Conservation (phyloP, 2,797 vertebrate species). For the Sebastes cheni region DNA sequence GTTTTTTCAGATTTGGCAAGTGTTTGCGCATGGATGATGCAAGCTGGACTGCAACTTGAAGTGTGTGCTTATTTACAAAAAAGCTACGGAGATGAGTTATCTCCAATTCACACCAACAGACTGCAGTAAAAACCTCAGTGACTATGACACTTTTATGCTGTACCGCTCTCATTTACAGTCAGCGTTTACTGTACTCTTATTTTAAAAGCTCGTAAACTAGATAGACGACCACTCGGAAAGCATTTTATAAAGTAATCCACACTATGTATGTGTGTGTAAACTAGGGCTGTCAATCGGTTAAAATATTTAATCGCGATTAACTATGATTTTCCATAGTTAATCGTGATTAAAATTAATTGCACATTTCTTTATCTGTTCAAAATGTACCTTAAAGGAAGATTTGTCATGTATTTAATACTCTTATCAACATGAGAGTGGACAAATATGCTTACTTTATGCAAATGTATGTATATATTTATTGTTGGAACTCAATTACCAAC, state of each 20-base stretch:
- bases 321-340: no score
- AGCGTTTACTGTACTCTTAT: slow-evolving; percentile 54
- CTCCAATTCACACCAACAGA: slow-evolving; percentile 41
- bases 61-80: slow-evolving; percentile 47
- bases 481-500: no score
- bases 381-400: no score
- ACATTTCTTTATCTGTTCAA: no score
- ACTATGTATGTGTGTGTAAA: neutral
- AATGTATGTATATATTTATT: no score
- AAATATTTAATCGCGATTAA: no score
- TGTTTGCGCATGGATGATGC: slow-evolving; percentile 47
- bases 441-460: no score
- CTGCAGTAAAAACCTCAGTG: slow-evolving; percentile 60
- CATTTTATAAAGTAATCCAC: slow-evolving; percentile 39
- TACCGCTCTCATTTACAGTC: slow-evolving; percentile 65
- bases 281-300: no score
- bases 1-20: slow-evolving; percentile 27
- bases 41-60: slow-evolving; percentile 44
- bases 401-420: no score
- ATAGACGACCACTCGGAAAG: slow-evolving; percentile 42
- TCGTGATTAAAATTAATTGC: neutral
- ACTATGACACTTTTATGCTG: slow-evolving; percentile 61
- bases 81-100: slow-evolving; percentile 47
- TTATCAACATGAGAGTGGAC: no score
- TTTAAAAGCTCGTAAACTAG: slow-evolving; percentile 65